Evolutionary conservation across 1,140 invertebrate species (phyloP), one percentile per base, ranked within the genome.

Genomic region (Cepaea nemoralis): DNA sequence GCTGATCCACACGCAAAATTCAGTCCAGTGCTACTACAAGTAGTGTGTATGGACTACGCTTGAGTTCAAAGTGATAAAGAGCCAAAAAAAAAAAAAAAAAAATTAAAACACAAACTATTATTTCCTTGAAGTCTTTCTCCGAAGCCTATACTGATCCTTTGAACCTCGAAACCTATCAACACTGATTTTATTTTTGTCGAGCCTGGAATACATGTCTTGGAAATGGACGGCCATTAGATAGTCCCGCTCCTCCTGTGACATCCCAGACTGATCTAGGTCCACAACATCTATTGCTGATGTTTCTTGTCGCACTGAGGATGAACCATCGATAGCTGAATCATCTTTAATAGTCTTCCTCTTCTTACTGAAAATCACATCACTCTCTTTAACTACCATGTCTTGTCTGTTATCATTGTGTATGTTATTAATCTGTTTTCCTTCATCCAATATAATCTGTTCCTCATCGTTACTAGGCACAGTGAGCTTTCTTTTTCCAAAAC

Each of bases 111-210:
- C 42, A 6, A 42, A 48, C 3, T 16, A 33, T 39, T 59, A 33
- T 19, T 77, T 67, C 24, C 59, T 33, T 78, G 33, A 37, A 10
- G n/a, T 16, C 63, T 67, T 78, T 67, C 19, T 63, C 67, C 76
- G 10, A 16, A 78, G 35, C 22, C 14, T 19, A 42, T 78, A 78
- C 39, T 78, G 42, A 22, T 67, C n/a, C 12, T 55, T 67, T 0
- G 76, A 78, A 39, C 76, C 76, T 42, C 67, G 0, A 48, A 78
- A 78, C 3, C 76, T 16, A 42, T 78, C 76, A 63, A 78, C 76
- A 19, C 10, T 5, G n/a, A 78, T 78, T 12, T 48, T 67, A 12
- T 78, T 40, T 27, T 67, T 78, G 39, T 78, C 76, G 1, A 66
- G 50, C n/a, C 14, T 24, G 24, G 14, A 8, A 48, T 66, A 78